These are phyloP conservation scores for Telmatochromis sp. DNA, from an alignment of 2,113 vertebrate species.

Conservation along the genomic window DNA sequence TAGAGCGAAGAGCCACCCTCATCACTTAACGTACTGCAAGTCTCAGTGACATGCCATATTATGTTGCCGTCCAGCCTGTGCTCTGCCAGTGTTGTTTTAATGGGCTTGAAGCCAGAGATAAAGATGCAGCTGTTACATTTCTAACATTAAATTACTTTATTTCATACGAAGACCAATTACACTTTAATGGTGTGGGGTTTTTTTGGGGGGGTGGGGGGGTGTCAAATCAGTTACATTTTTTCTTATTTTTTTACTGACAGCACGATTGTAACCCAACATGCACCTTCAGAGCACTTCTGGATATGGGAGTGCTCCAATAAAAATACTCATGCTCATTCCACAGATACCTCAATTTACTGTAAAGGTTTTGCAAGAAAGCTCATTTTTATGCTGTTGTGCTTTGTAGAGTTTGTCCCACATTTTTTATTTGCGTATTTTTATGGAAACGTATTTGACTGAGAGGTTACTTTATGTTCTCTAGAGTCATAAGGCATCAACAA, in stretches of 20 bases:
- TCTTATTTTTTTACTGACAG: not conserved
- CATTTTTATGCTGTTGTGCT: not conserved
- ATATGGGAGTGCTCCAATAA: not conserved
- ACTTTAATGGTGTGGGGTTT: not conserved
- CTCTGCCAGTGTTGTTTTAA: not conserved
- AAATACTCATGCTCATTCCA: not conserved
- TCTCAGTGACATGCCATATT: conserved; percentile 9
- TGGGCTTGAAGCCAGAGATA: not conserved
- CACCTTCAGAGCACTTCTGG: not conserved
- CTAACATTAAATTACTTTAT: not conserved
- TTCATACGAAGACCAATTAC: not conserved
- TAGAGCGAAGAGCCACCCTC: conserved; percentile 21
- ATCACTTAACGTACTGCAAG: conserved; percentile 7
- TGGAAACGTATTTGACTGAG: not conserved
- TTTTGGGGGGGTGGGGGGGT: fast-evolving
- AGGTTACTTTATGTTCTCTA: not conserved
- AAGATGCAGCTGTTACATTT: not conserved
- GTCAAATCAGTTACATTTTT: not conserved
- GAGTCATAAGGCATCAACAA: not conserved
- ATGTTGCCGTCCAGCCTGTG: not conserved
- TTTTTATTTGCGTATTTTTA: not conserved
- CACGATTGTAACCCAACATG: not conserved
- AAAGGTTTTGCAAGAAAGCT: not conserved
- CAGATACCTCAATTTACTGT: not conserved
- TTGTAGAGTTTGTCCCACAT: not conserved